Evolutionary conservation across 37 sponge, comb jelly and placozoan species (phyloP).

Genomic region (Oopsacas minuta): DNA sequence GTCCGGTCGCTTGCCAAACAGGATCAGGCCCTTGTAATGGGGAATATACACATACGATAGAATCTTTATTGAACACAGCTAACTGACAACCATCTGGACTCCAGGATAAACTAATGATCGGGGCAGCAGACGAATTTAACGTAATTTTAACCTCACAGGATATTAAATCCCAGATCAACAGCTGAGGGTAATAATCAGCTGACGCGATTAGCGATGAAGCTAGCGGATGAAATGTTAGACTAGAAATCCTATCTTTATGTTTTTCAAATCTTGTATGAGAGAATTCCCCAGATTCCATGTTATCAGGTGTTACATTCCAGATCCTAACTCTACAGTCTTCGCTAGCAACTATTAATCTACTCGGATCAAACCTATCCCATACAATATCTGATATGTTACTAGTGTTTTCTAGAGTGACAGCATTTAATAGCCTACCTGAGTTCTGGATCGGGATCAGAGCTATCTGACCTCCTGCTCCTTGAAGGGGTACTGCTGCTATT

Average conservation of each 20-base stretch:
- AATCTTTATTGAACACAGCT: conserved; percentile 34
- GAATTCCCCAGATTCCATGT: neutral
- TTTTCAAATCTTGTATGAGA: conserved; percentile 25
- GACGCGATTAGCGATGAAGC: conserved; percentile 52
- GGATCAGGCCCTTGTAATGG: neutral
- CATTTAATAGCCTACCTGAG: conserved; percentile 37
- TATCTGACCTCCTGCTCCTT: conserved; percentile 56
- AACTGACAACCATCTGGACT: conserved; percentile 55
- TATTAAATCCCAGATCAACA: conserved; percentile 63
- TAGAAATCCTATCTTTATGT: conserved; percentile 67
- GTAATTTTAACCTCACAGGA: conserved; percentile 24
- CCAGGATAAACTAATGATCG: conserved; percentile 72
- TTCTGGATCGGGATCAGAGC: conserved; percentile 49
- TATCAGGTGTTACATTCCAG: conserved; percentile 51
- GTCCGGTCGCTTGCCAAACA: conserved; percentile 37
- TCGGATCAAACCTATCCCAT: conserved; percentile 60
- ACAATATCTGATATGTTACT: conserved; percentile 54
- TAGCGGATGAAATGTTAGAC: conserved; percentile 58
- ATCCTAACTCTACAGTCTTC: conserved; percentile 60
- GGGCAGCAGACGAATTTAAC: conserved; percentile 25
- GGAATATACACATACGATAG: neutral
- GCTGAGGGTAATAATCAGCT: conserved; percentile 46
- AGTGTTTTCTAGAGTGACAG: conserved; percentile 39
- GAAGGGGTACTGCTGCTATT: conserved; percentile 33
- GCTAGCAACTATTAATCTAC: conserved; percentile 53